Percentiles rank a stretch among this genome's conserved stretches.
phyloP scores from a whole-genome alignment of 2,113 vertebrate genomes.

The Pionites leucogaster region DNA sequence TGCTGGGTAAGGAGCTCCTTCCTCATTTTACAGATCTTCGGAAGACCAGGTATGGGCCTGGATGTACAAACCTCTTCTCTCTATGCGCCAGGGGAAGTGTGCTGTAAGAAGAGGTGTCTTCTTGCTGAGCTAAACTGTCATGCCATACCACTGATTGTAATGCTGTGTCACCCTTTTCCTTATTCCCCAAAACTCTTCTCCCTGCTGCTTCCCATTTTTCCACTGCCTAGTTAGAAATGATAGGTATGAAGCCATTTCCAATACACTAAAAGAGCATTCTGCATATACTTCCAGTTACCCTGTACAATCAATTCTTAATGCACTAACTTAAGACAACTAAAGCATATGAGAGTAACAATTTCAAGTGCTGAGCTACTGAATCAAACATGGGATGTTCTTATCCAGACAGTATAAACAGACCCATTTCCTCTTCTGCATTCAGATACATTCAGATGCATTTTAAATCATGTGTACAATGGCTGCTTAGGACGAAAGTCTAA shows the following conservation, averaged over 20 bases:
- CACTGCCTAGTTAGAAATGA: background rate
- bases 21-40: background rate
- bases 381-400: background rate
- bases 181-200: background rate
- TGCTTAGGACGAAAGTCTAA: background rate
- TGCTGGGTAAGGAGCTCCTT: constrained; percentile 61
- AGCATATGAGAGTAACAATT: background rate
- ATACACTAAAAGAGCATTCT: background rate
- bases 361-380: background rate
- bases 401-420: background rate
- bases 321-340: background rate
- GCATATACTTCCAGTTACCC: background rate
- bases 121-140: background rate
- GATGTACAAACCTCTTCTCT: background rate
- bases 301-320: background rate
- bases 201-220: background rate
- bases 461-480: background rate
- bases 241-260: background rate
- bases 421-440: background rate
- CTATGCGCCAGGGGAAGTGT: background rate
- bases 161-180: background rate
- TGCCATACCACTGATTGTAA: background rate
- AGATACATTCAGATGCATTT: background rate
- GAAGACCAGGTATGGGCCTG: background rate
- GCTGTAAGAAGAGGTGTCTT: background rate